These are phyloP conservation scores for Octodonta nipae DNA, from an alignment of 2,888 invertebrate species.

Conservation along the genomic window DNA sequence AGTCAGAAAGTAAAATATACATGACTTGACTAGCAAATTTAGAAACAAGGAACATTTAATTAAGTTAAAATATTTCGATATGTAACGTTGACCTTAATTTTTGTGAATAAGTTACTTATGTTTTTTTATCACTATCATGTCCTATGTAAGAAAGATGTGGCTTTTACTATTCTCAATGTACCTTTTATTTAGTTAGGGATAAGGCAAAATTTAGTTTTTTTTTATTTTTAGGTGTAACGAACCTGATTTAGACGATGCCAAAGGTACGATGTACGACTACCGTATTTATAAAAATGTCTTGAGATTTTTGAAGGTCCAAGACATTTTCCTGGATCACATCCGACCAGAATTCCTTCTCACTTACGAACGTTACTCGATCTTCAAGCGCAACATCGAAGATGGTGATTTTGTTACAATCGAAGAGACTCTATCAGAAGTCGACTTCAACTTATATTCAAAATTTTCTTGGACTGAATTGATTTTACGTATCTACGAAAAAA, in stretches of 20 bases:
- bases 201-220: too few species aligned
- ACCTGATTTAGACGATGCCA: conserved; percentile 10
- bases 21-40: too few species aligned
- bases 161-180: too few species aligned
- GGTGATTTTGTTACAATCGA: neutral
- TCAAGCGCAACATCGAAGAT: conserved; percentile 11
- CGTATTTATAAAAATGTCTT: conserved; percentile 29
- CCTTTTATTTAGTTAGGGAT: too few species aligned
- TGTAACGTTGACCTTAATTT: too few species aligned
- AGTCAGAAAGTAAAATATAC: too few species aligned
- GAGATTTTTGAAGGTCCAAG: conserved; percentile 26
- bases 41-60: too few species aligned
- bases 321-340: conserved; percentile 33
- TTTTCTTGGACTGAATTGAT: conserved; percentile 49
- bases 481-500: conserved; percentile 46
- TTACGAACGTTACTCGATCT: conserved; percentile 31
- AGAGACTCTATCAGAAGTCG: conserved; percentile 10
- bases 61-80: too few species aligned
- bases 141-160: too few species aligned
- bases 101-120: too few species aligned
- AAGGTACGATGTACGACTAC: conserved; percentile 20
- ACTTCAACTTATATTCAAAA: conserved; percentile 26
- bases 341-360: conserved; percentile 31
- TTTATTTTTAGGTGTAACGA: too few species aligned
- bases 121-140: too few species aligned